A percentile compares a stretch with the other conserved stretches of the same genome.
Evolutionary conservation across 64 coral and sea anemone species (phyloP).

Genomic region (Hydrozoanthus tunicans): DNA sequence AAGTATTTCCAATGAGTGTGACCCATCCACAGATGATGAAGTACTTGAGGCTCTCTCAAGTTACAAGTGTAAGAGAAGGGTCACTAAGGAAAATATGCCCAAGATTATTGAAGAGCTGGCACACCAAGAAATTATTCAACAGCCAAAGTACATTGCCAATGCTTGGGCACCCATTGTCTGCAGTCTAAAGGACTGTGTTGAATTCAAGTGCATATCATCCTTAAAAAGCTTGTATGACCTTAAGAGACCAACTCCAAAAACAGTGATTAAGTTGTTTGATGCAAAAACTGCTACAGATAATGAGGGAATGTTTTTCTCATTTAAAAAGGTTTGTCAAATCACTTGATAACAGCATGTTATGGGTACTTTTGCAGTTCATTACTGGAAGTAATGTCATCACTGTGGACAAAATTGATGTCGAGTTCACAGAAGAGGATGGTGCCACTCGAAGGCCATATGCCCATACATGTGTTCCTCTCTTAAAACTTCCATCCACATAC

Average conservation of each 20-base stretch:
- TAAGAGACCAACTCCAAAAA: constrained; percentile 76
- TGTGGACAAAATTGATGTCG: constrained; percentile 56
- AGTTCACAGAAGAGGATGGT: constrained; percentile 50
- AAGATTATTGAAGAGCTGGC: constrained; percentile 53
- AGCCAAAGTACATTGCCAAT: constrained; percentile 59
- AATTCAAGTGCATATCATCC: constrained; percentile 45
- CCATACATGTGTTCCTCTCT: constrained; percentile 62
- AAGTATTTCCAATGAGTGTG: constrained; percentile 30
- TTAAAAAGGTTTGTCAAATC: constrained; percentile 65
- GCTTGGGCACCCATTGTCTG: constrained; percentile 67
- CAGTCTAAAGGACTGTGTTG: constrained; percentile 34
- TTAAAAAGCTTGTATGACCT: constrained; percentile 66
- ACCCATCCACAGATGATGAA: constrained; percentile 38
- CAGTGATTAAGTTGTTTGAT: constrained; percentile 20
- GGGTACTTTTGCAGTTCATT: constrained; percentile 67
- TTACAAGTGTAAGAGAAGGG: constrained; percentile 40
- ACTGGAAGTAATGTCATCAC: constrained; percentile 66
- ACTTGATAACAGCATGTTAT: constrained; percentile 31
- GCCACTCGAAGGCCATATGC: constrained; percentile 44
- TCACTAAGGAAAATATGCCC: constrained; percentile 43
- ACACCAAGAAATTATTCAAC: constrained; percentile 49
- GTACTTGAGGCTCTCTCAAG: constrained; percentile 34
- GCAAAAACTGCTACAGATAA: neutral
- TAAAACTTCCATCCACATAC: constrained; percentile 64
- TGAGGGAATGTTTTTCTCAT: constrained; percentile 51